Evolutionary conservation across 2,888 invertebrate species (phyloP), one percentile per base, ranked within the genome.

Genomic region (Drosophila yooni): DNA sequence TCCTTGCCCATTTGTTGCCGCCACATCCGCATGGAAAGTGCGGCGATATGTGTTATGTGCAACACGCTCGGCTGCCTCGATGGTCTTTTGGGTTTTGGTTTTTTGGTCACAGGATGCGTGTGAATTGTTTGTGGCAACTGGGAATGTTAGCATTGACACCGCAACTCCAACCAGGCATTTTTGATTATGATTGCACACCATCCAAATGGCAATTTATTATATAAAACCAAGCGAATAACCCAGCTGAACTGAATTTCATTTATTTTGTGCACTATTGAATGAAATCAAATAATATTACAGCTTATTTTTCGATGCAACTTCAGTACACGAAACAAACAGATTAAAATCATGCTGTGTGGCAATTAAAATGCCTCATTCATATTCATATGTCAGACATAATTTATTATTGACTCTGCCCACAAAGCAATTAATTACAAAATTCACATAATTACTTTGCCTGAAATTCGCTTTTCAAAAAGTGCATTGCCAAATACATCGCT

Each of bases 21-120:
- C 73, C 82, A 73, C 82, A 74, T 83, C 75, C 81, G 85, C 66
- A 64, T 65, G 63, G 48, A 51, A 74, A 74, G 76, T 68, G 67
- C 70, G 81, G 82, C 68, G 74, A 58, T 82, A 72, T 82, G 76
- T 65, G 67, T 40, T 72, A 58, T 61, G 57, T 43, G 74, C 66
- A 66, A 62, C 77, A 74, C 74, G 77, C 74, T 74, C 46, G 48
- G 57, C 60, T 75, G 68, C 56, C 50, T 66, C 64, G 74, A 21
- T 58, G 79, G 69, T 36, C 57, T 59, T 67, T 34, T 50, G 4
- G 36, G 25, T 50, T 51, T 29, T 33, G 29, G 68, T 52, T 52
- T 25, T 36, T 25, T 27, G 18, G 71, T 13, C 43, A 21, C 13
- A 13, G 51, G 67, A 40, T 65, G 53, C 60, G 76, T 75, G 61